Evolutionary conservation across 92 coral and sea anemone species (phyloP), one percentile per base, ranked within the genome.

Genomic region (Phenganax stokvisi): DNA sequence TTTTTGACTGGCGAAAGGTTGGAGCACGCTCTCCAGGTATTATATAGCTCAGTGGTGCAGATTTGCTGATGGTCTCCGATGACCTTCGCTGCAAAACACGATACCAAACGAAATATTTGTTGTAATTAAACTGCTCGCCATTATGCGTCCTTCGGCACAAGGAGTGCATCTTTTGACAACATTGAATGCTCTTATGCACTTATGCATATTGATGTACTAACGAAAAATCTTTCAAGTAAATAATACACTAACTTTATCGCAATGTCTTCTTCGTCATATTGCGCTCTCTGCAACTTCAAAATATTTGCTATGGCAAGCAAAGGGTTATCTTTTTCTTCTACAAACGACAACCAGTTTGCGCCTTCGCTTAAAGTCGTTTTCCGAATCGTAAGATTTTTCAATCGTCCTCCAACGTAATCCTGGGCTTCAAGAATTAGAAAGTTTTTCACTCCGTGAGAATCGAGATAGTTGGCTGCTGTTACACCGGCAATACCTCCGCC

Each of bases 401-500:
- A 84, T 52, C 97, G 83, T 9, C 97, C 97, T 37, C 97, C 97
- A 51, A 92, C 83, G 77, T 90, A 89, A 29, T 89, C 92, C 61
- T 90, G 96, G 0, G 86, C 97, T 86, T 92, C 97, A 3, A 90
- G 90, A 57, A 92, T 84, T 56, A 92, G 57, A 77, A 92, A 92
- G 84, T 88, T 88, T 29, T 87, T 75, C 8, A 89, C 29, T 63
- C 90, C 96, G 59, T 84, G 85, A 53, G 90, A 82, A n/a, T 82
- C 71, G 10, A 92, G 83, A 56, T 92, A 87, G 71, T 87, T 90
- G n/a, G 92, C 96, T 20, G 97, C 91, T 10, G 88, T 65, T 30
- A 92, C 51, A 0, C 97, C 97, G 9, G 97, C 90, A 6, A 92
- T 80, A 56, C 97, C 97, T 52, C 91, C 92, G 0, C 92, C 96